Evolutionary conservation across 2,888 invertebrate species (phyloP), one percentile per base, ranked within the genome.

Genomic region (Dromius quadrimaculatus): DNA sequence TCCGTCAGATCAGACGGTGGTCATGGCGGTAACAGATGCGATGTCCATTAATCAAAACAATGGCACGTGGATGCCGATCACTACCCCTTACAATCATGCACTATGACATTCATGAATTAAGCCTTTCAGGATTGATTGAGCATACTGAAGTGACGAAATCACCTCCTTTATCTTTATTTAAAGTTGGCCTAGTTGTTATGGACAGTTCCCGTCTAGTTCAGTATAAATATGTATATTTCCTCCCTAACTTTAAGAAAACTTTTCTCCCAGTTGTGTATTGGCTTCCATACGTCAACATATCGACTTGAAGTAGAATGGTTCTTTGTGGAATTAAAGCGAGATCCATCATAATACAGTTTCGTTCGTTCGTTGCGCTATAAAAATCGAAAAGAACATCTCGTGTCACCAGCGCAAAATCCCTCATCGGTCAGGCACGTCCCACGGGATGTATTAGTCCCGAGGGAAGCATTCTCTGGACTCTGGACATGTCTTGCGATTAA

Each of bases 401-500:
- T 62, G 70, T 70, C 70, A 70, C 70, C 61, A 38, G 23, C 23
- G 45, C 32, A 38, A 70, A 50, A 61, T 70, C 70, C 17, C 62
- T 70, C 70, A 70, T 70, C 70, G 70, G 70, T 70, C 70, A 70
- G 20, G 20, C 36, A 20, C 62, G 43, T 41, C 66, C 41, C 57
- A 28, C 22, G 66, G 66, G 66, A 47, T 15, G 50, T 70, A 61
- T 62, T 70, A 66, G 70, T 62, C 70, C 70, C 20, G 47, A 11
- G 70, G 70, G 70, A 70, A 36, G 32, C 69, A 69, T 69, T 69
- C 47, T 61, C 69, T 32, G 57, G 19, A 65, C 32, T 43, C 43
- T 69, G 68, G 59, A 69, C 68, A 59, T 59, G 43, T 43, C 20
- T 28, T 41, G 62, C 70, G 70, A 70, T 70, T 70, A 70, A 70